Evolutionary conservation across 2,888 invertebrate genomes (phyloP), one percentile per base, ranked within the genome.

Genomic region (Coleophora flavipennella): DNA sequence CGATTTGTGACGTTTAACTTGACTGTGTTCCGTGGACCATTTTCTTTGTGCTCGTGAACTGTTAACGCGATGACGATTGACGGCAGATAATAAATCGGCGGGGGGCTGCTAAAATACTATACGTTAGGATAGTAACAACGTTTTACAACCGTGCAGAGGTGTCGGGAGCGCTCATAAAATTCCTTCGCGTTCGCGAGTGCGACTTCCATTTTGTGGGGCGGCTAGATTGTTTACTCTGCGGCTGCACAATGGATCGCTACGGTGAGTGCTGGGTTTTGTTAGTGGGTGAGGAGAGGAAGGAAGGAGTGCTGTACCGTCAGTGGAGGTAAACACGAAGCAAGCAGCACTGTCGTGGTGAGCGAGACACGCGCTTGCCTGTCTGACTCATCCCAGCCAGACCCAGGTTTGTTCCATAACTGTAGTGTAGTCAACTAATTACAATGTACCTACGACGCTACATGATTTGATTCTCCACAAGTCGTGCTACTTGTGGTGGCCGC

Each of bases 181-280:
- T 68, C 72, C 65, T 74, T 75, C 64, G 71, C 74, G 72, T 69
- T n/a, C n/a, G 62, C 74, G 67, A 73, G 64, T 64, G 62, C 63
- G 70, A 74, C 83, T 76, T 80, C 84, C 84, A 84, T 84, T 84
- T 84, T 83, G 84, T 83, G 80, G 76, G 80, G 80, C 81, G 79
- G 78, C 71, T 73, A 64, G 61, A 68, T 78, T 80, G 80, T 80
- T 78, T 78, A 80, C 73, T 72, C 62, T 68, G 75, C 61, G 67
- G 59, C 68, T 59, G 59, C 72, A 79, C 80, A 77, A 81, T 81
- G 80, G 79, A 74, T 74, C 78, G 66, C 70, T 62, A 74, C 67
- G 83, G 84, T 84, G 69, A 79, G 83, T 83, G 59, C 6, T 20
- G 20, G 20, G 3, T 20, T 20, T 20, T 20, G 20, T 20, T 20